Percentiles rank a stretch among this genome's conserved stretches.
phyloP scores from a whole-genome alignment of 1,140 invertebrate genomes.

The Brachionus paranguensis region DNA sequence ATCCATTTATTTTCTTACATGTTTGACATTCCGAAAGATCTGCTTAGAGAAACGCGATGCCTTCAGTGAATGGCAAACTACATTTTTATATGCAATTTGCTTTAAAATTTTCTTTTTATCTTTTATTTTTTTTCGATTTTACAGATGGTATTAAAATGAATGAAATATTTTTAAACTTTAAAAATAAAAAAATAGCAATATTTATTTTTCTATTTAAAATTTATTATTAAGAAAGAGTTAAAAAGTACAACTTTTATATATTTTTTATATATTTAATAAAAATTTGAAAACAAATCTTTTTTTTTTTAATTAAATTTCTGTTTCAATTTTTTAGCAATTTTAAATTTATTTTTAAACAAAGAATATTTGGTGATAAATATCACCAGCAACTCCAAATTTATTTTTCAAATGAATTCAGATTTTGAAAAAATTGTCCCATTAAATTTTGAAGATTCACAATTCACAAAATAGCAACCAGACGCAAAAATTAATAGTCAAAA shows the following conservation, averaged over 20 bases:
- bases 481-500: too few relatives aligned
- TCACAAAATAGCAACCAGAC: too few relatives aligned
- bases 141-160: neutral
- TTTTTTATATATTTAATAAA: neutral
- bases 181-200: neutral
- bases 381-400: too few relatives aligned
- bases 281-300: neutral
- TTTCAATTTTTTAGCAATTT: neutral
- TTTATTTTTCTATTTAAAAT: constrained; percentile 1
- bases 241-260: neutral
- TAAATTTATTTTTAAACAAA: neutral
- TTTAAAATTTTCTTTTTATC: neutral
- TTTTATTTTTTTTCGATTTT: neutral
- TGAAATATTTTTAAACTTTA: neutral
- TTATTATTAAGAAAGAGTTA: neutral
- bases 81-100: neutral
- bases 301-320: neutral
- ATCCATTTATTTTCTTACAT: neutral
- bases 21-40: neutral
- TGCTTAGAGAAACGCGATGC: neutral
- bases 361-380: too few relatives aligned
- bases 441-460: too few relatives aligned
- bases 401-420: too few relatives aligned
- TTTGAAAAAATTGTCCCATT: too few relatives aligned
- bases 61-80: neutral